Conservation (phyloP, 2,888 invertebrate genomes). For the Eilema depressum region DNA sequence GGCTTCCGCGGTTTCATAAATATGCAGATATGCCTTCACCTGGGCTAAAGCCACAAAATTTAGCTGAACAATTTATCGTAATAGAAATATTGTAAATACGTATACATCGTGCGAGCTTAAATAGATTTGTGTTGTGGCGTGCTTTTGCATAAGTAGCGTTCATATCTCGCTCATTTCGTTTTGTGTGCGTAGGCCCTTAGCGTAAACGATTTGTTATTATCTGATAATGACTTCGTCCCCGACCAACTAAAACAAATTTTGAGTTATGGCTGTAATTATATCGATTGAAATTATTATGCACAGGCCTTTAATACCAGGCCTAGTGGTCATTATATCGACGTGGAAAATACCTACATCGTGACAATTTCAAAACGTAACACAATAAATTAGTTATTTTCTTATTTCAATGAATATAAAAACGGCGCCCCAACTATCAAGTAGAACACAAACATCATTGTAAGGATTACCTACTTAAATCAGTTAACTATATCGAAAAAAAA, state of each 20-base stretch:
- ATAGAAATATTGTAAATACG: constrained; percentile 85
- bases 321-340: not conserved
- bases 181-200: constrained; percentile 73
- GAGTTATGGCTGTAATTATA: constrained; percentile 46
- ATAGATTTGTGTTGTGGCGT: constrained; percentile 80
- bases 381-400: constrained; percentile 3
- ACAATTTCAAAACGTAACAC: constrained; percentile 15
- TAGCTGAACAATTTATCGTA: constrained; percentile 83
- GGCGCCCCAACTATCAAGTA: constrained; percentile 28
- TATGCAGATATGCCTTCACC: constrained; percentile 86
- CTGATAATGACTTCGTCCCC: constrained; percentile 64
- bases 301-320: constrained; percentile 15
- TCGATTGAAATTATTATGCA: constrained; percentile 38
- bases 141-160: constrained; percentile 79
- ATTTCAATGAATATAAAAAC: constrained; percentile 29
- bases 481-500: constrained; percentile 21
- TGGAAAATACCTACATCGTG: not conserved
- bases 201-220: constrained; percentile 70
- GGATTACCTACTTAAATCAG: constrained; percentile 26
- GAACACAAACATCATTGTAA: constrained; percentile 28
- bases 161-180: constrained; percentile 63
- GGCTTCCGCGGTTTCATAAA: constrained; percentile 83
- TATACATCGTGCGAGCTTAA: constrained; percentile 75
- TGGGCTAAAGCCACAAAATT: constrained; percentile 83
- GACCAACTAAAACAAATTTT: constrained; percentile 45